Percentiles rank a stretch among this genome's conserved stretches.
Evolutionary conservation across 1,140 invertebrate species (phyloP).

Genomic region (Apis laboriosa): DNA sequence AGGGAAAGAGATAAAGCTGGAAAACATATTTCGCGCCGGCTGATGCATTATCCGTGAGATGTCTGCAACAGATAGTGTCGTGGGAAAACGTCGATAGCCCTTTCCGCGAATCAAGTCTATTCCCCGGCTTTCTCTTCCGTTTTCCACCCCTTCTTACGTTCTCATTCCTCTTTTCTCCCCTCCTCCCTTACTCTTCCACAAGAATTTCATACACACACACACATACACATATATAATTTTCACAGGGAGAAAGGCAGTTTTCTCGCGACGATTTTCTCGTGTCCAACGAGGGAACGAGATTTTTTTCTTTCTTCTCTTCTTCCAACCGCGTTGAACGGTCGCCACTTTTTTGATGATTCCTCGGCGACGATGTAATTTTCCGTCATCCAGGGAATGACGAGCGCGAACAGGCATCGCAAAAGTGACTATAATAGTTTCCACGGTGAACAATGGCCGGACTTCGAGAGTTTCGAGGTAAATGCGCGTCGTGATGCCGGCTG

Average conservation of each 20-base stretch:
- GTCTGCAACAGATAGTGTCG: constrained; percentile 64
- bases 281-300: constrained; percentile 7
- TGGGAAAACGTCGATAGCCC: constrained; percentile 64
- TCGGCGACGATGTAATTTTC: constrained; percentile 32
- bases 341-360: constrained; percentile 25
- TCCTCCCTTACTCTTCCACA: not conserved
- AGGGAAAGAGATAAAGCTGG: constrained; percentile 11
- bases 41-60: constrained; percentile 65
- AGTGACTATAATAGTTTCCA: constrained; percentile 52
- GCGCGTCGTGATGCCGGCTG: not conserved
- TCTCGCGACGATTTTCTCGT: constrained; percentile 39
- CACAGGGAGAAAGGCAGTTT: not conserved
- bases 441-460: constrained; percentile 39
- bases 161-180: not conserved
- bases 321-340: not conserved
- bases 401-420: constrained; percentile 5
- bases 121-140: constrained; percentile 23
- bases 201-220: not conserved
- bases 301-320: not conserved
- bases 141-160: constrained; percentile 18
- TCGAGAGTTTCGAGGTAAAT: constrained; percentile 39
- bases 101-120: constrained; percentile 56
- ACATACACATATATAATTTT: no score
- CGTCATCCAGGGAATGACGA: constrained; percentile 38
- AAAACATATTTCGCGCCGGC: constrained; percentile 57